Conservation (phyloP, 2,888 invertebrate species). For the Dugesia japonica region DNA sequence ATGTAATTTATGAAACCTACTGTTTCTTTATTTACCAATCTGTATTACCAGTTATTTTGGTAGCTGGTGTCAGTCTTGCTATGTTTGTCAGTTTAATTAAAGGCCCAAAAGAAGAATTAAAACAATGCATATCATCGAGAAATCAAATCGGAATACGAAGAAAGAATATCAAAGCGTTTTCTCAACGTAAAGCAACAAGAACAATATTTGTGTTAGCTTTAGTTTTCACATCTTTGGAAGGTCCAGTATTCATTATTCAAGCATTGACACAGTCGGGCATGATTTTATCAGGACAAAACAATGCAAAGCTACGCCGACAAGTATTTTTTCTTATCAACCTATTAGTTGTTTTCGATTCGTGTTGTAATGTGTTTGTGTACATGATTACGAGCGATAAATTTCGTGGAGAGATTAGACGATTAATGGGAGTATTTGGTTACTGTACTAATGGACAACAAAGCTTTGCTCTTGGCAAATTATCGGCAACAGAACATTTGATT, state of each 20-base stretch:
- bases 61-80: background rate
- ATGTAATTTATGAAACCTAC: conserved; percentile 24
- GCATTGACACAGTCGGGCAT: background rate
- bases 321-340: conserved; percentile 22
- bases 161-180: background rate
- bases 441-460: background rate
- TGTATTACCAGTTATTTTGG: conserved; percentile 22
- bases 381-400: conserved; percentile 26
- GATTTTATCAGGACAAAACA: background rate
- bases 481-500: background rate
- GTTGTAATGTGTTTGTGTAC: conserved; percentile 27
- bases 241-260: conserved; percentile 20
- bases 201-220: conserved; percentile 26
- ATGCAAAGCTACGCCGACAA: background rate
- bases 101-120: conserved; percentile 16
- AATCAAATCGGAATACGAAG: background rate
- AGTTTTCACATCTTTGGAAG: conserved; percentile 24
- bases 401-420: conserved; percentile 9
- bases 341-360: conserved; percentile 24
- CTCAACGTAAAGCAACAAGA: conserved; percentile 24
- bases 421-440: conserved; percentile 11
- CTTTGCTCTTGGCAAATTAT: background rate
- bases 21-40: conserved; percentile 26
- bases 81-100: conserved; percentile 25
- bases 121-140: background rate